These are phyloP conservation scores for Grammomys dolichurus DNA, from an alignment of 2,113 vertebrate genomes.

Conservation along the genomic window DNA sequence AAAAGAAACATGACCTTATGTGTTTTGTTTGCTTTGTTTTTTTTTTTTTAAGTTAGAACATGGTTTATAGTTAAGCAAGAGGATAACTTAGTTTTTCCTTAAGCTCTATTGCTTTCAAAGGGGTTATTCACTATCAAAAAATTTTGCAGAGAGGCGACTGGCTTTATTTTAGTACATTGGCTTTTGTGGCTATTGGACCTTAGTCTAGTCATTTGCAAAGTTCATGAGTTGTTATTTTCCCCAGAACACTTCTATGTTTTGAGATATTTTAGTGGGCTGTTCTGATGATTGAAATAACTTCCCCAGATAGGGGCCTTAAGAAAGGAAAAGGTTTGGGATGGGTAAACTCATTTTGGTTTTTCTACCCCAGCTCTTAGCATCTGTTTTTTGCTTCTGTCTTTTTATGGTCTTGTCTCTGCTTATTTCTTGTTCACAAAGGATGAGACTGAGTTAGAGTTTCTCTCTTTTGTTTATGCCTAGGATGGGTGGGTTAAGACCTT, in stretches of 20 bases:
- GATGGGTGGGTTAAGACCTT: not conserved
- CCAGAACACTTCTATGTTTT: not conserved
- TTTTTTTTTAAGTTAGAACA: constrained; percentile 31
- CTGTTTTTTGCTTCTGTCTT: not conserved
- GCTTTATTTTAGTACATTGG: not conserved
- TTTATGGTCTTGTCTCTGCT: constrained; percentile 33
- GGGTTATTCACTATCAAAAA: constrained; percentile 8
- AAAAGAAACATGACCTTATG: not conserved
- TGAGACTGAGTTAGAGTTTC: constrained; percentile 44
- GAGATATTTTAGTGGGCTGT: not conserved
- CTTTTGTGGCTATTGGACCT: constrained; percentile 3
- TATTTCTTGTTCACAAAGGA: constrained; percentile 34
- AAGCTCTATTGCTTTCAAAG: constrained; percentile 43
- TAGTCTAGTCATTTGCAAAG: constrained; percentile 29
- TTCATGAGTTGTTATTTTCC: not conserved
- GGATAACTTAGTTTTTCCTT: not conserved
- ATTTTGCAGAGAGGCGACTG: not conserved
- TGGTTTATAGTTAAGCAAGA: constrained; percentile 25
- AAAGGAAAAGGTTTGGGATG: not conserved
- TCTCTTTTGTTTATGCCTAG: constrained; percentile 38
- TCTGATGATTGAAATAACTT: constrained; percentile 9
- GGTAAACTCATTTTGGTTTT: constrained; percentile 33
- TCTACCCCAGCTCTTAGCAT: not conserved
- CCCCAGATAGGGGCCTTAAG: not conserved
- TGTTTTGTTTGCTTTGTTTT: not conserved